A percentile compares a stretch with the other conserved stretches of the same genome.
phyloP scores from a whole-genome alignment of 1,140 invertebrate species.

The Galleria mellonella region DNA sequence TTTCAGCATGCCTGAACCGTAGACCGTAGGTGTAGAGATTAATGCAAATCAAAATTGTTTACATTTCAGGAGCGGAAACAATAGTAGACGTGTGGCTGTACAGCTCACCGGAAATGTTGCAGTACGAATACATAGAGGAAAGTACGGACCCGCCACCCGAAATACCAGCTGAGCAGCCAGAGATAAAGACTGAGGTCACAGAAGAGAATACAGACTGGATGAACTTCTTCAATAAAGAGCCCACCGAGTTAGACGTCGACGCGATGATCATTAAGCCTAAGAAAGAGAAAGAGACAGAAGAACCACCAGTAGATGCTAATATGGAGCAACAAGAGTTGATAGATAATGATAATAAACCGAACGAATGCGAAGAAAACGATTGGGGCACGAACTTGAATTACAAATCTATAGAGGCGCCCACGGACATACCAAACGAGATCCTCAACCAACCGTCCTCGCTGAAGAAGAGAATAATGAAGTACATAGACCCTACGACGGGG shows the following conservation, averaged over 20 bases:
- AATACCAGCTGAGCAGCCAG: background rate
- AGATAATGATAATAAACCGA: constrained; percentile 5
- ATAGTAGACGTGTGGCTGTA: constrained; percentile 82
- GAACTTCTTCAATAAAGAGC: constrained; percentile 53
- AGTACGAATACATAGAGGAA: constrained; percentile 45
- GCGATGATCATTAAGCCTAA: constrained; percentile 56
- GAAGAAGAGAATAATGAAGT: constrained; percentile 59
- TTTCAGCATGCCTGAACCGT: too few relatives aligned
- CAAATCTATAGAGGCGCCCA: background rate
- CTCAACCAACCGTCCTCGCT: constrained; percentile 16
- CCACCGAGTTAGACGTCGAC: constrained; percentile 48
- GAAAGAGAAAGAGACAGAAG: constrained; percentile 3
- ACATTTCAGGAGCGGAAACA: constrained; percentile 82
- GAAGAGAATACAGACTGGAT: constrained; percentile 29
- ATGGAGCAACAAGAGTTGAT: too few relatives aligned
- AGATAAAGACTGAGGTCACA: constrained; percentile 1
- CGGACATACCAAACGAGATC: constrained; percentile 27
- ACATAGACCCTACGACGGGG: constrained; percentile 53
- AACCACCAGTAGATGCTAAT: too few relatives aligned
- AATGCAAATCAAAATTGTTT: background rate
- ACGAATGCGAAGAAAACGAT: constrained; percentile 1
- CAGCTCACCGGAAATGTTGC: constrained; percentile 61
- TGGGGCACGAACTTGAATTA: too few relatives aligned
- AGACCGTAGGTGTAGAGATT: too few relatives aligned
- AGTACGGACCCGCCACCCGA: background rate